Percentiles rank a stretch among this genome's conserved stretches.
phyloP scores from a whole-genome alignment of 2,113 vertebrate species.

The Callochromis pleurospilus region DNA sequence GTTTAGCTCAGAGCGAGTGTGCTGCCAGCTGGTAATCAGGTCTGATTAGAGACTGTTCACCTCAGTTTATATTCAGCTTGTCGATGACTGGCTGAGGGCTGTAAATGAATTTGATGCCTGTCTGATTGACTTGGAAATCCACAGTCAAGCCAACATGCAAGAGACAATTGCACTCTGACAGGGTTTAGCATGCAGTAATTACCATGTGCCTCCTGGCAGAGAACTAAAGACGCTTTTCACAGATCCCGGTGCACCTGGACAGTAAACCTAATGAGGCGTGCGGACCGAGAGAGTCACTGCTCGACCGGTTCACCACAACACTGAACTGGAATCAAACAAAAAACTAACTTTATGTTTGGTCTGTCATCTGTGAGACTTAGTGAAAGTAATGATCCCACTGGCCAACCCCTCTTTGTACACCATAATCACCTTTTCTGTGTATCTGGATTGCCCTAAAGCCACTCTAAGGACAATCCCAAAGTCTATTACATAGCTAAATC shows the following conservation, averaged over 20 bases:
- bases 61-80: neutral
- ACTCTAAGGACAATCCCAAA: neutral
- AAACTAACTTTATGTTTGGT: neutral
- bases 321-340: neutral
- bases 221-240: constrained; percentile 56
- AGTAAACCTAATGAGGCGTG: constrained; percentile 17
- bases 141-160: neutral
- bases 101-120: neutral
- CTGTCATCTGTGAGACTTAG: neutral
- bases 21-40: neutral
- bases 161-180: neutral
- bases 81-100: neutral
- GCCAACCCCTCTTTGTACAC: neutral
- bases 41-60: neutral
- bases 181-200: constrained; percentile 48
- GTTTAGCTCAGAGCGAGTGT: neutral
- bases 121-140: neutral
- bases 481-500: neutral
- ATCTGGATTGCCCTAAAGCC: constrained; percentile 13
- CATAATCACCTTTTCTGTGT: constrained; percentile 9
- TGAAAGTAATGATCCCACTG: neutral
- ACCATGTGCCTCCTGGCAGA: constrained; percentile 40
- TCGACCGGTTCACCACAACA: neutral
- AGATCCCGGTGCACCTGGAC: constrained; percentile 48
- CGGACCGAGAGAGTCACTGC: neutral